phyloP scores from a whole-genome alignment of 1,140 invertebrate genomes.

The Calephelis nemesis region DNA sequence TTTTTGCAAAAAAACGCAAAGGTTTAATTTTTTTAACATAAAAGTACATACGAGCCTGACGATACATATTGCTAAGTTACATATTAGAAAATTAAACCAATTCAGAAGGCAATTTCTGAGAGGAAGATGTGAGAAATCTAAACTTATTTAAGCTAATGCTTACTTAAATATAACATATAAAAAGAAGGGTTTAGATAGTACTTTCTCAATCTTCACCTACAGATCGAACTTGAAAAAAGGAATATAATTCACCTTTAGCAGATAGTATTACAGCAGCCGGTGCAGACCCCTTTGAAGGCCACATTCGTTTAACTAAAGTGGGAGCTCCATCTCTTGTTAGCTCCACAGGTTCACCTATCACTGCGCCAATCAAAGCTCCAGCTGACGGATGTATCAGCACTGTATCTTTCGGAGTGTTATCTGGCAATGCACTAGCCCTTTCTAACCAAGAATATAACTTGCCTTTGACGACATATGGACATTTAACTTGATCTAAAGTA shows the following conservation, averaged over 20 bases:
- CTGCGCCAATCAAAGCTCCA: conserved; percentile 52
- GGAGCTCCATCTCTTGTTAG: conserved; percentile 55
- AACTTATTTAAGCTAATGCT: too few relatives aligned
- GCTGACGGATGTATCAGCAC: conserved; percentile 63
- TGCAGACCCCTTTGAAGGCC: conserved; percentile 64
- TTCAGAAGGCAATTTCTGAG: too few relatives aligned
- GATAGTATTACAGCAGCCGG: conserved; percentile 64
- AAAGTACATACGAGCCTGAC: too few relatives aligned
- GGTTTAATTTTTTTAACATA: too few relatives aligned
- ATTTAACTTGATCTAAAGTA: conserved; percentile 63
- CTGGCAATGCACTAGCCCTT: conserved; percentile 45
- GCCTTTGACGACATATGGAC: conserved; percentile 56
- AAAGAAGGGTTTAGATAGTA: too few relatives aligned
- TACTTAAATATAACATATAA: too few relatives aligned
- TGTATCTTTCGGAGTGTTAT: conserved; percentile 54
- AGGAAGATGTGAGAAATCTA: too few relatives aligned
- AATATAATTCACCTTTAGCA: conserved; percentile 49
- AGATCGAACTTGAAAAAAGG: too few relatives aligned
- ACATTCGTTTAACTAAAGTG: conserved; percentile 62
- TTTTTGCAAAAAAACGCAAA: too few relatives aligned
- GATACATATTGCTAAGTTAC: too few relatives aligned
- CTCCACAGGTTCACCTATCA: conserved; percentile 61
- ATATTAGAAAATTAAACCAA: too few relatives aligned
- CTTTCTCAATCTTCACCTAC: too few relatives aligned
- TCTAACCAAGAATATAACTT: conserved; percentile 60